Conservation (phyloP, 2,113 vertebrate genomes). For the Ibidorhyncha struthersii region DNA sequence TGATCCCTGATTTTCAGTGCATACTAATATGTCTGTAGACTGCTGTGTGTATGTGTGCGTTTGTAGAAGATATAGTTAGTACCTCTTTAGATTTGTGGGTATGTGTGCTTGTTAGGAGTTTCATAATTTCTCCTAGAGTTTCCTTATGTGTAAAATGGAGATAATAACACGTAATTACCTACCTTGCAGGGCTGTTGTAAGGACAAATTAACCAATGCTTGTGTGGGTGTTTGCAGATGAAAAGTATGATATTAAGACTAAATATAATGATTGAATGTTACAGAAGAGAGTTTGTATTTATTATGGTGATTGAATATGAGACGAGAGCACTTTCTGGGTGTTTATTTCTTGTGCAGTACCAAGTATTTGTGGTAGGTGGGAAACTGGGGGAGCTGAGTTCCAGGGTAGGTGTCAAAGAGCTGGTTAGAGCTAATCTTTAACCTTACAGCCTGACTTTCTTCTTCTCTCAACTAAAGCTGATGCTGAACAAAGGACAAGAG, state of each 20-base stretch:
- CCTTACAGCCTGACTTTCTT: background rate
- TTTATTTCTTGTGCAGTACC: constrained; percentile 12
- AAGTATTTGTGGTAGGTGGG: background rate
- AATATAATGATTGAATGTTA: constrained; percentile 61
- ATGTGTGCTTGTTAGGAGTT: constrained; percentile 23
- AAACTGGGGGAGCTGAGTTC: background rate
- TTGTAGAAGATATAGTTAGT: background rate
- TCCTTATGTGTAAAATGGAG: constrained; percentile 45
- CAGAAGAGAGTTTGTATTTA: constrained; percentile 41
- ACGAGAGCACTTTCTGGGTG: background rate
- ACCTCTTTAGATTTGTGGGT: background rate
- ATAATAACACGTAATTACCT: constrained; percentile 63
- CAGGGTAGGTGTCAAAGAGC: background rate
- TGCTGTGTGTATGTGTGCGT: background rate
- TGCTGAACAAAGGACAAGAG: background rate
- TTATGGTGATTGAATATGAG: background rate
- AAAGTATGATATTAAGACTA: constrained; percentile 54
- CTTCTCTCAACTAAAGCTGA: background rate
- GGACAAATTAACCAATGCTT: constrained; percentile 66
- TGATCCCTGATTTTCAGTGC: background rate
- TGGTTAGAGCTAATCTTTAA: background rate
- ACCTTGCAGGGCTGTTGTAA: constrained; percentile 56
- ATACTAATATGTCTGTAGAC: background rate
- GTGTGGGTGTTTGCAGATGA: constrained; percentile 58
- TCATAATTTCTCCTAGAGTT: constrained; percentile 46